Evolutionary conservation across 2,113 vertebrate species (phyloP).

Genomic region (Hemiprocne comata): DNA sequence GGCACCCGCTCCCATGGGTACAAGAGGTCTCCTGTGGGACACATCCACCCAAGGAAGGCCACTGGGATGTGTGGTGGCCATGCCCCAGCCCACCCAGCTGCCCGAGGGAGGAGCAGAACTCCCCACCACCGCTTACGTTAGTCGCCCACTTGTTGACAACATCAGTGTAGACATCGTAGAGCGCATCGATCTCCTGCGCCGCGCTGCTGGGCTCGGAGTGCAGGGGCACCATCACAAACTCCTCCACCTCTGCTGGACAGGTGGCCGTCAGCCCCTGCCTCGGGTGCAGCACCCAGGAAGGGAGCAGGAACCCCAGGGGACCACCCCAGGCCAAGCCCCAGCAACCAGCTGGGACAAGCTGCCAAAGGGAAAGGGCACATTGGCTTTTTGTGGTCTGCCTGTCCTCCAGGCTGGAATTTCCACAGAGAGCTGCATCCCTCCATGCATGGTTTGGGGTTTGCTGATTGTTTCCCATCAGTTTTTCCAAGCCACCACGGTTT

Average conservation of each 20-base stretch:
- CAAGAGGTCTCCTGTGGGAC: fast-evolving
- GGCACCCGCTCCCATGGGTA: fast-evolving
- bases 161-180: neutral
- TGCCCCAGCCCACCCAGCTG: fast-evolving
- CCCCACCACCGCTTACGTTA: fast-evolving
- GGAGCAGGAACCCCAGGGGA: neutral
- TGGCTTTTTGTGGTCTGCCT: neutral
- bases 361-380: neutral
- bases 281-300: neutral
- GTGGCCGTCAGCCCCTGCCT: fast-evolving
- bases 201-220: neutral
- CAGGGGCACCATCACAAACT: conserved; percentile 44
- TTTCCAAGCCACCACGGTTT: neutral
- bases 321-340: neutral
- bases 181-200: neutral
- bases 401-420: neutral
- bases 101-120: neutral
- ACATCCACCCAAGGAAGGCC: fast-evolving
- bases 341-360: neutral
- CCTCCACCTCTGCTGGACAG: neutral
- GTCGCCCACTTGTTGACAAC: neutral
- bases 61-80: fast-evolving
- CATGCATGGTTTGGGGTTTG: neutral
- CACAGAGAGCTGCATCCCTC: neutral
- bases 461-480: neutral